Evolutionary conservation across 2,888 invertebrate genomes (phyloP).

Genomic region (Andrena haemorrhoa): DNA sequence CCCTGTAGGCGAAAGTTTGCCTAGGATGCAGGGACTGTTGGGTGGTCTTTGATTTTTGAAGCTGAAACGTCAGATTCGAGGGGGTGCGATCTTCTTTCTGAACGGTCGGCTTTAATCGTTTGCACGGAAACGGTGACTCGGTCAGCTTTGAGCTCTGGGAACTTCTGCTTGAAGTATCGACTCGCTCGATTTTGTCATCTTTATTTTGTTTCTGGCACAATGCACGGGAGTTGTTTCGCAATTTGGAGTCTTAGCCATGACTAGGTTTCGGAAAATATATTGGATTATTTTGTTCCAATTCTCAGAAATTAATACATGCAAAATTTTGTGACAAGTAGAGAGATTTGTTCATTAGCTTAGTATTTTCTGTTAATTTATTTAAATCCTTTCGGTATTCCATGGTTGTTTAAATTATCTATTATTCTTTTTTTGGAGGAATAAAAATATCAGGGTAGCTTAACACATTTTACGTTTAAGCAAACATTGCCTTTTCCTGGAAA

Average conservation of each 20-base stretch:
- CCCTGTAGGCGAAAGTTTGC: not conserved
- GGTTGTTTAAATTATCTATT: too few species aligned
- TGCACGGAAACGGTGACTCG: slow-evolving; percentile 50
- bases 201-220: not conserved
- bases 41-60: slow-evolving; percentile 47
- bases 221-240: slow-evolving; percentile 3
- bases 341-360: not conserved
- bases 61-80: slow-evolving; percentile 40
- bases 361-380: not conserved
- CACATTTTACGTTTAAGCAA: not conserved
- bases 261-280: not conserved
- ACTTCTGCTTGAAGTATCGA: slow-evolving; percentile 44
- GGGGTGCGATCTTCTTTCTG: slow-evolving; percentile 42
- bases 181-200: slow-evolving; percentile 11
- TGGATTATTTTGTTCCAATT: too few species aligned
- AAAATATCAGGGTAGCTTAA: too few species aligned
- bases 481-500: slow-evolving; percentile 3
- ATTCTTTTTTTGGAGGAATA: too few species aligned
- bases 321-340: too few species aligned
- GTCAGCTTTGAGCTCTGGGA: slow-evolving; percentile 17
- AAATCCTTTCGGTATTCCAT: not conserved
- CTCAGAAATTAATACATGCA: too few species aligned
- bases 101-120: slow-evolving; percentile 49
- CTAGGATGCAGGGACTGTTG: not conserved
- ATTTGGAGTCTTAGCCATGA: not conserved